These are phyloP conservation scores for Nomada fabriciana DNA, from an alignment of 2,888 invertebrate species.

Conservation along the genomic window DNA sequence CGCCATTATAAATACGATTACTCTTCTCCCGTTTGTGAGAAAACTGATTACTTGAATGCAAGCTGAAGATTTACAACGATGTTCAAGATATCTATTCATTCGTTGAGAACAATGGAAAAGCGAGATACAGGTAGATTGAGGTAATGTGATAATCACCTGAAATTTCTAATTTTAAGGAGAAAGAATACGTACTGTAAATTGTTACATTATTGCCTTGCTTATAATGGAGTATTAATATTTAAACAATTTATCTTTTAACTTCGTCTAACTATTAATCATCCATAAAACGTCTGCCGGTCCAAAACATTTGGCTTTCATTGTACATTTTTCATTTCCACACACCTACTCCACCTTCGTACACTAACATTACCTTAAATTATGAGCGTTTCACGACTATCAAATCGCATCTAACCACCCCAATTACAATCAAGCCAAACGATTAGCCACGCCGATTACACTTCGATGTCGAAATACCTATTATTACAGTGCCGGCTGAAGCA, in stretches of 20 bases:
- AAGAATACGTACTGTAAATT: too few species aligned
- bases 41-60: not conserved
- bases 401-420: not conserved
- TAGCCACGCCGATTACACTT: not conserved
- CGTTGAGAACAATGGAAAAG: not conserved
- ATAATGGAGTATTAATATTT: too few species aligned
- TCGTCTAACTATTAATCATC: not conserved
- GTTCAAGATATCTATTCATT: not conserved
- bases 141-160: not conserved
- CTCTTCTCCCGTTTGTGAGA: not conserved
- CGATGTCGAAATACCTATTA: not conserved
- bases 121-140: not conserved
- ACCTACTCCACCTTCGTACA: not conserved
- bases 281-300: not conserved
- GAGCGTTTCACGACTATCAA: not conserved
- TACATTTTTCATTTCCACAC: not conserved
- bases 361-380: not conserved
- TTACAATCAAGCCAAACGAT: conserved; percentile 12
- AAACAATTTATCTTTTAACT: too few species aligned
- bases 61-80: not conserved
- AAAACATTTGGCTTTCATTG: not conserved
- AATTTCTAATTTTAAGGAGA: not conserved
- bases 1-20: conserved; percentile 1
- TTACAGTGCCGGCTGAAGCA: not conserved
- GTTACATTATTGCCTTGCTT: too few species aligned